Evolutionary conservation across 2,888 invertebrate genomes (phyloP).

Genomic region (Drosophila paramelanica): DNA sequence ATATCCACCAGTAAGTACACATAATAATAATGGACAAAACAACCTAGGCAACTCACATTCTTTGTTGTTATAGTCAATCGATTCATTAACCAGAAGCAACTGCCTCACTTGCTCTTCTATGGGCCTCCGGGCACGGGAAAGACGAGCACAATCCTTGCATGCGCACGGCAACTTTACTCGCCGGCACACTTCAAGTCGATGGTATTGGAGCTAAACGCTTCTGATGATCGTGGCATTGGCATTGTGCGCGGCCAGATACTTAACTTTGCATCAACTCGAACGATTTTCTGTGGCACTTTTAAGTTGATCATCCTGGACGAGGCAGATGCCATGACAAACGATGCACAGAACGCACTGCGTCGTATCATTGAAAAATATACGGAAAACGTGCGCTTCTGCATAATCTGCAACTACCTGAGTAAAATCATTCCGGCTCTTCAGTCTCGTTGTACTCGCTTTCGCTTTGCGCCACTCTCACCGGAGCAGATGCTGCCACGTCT

Average conservation of each 20-base stretch:
- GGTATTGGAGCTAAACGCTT: constrained; percentile 98
- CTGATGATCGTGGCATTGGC: constrained; percentile 98
- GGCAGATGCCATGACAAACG: constrained; percentile 99
- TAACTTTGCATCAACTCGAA: constrained; percentile 98
- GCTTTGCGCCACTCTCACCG: constrained; percentile 95
- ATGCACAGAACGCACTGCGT: constrained; percentile 99
- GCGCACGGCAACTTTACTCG: constrained; percentile 95
- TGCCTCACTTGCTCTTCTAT: constrained; percentile 98
- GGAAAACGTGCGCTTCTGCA: constrained; percentile 98
- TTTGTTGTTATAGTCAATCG: constrained; percentile 89
- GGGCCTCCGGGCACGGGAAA: constrained; percentile 99
- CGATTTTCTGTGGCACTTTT: constrained; percentile 96
- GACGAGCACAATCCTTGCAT: constrained; percentile 98
- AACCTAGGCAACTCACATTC: neutral
- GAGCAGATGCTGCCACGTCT: constrained; percentile 96
- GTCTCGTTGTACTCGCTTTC: constrained; percentile 98
- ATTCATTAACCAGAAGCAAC: constrained; percentile 95
- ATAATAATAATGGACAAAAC: neutral
- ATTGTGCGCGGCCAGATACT: constrained; percentile 97
- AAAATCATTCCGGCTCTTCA: constrained; percentile 99
- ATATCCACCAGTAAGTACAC: constrained; percentile 94
- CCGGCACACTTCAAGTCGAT: constrained; percentile 96
- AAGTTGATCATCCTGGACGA: constrained; percentile 99
- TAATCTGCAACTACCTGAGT: constrained; percentile 99
- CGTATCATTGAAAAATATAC: constrained; percentile 99